Evolutionary conservation across 1,140 invertebrate species (phyloP).

Genomic region (Gonatopus flavifemur): DNA sequence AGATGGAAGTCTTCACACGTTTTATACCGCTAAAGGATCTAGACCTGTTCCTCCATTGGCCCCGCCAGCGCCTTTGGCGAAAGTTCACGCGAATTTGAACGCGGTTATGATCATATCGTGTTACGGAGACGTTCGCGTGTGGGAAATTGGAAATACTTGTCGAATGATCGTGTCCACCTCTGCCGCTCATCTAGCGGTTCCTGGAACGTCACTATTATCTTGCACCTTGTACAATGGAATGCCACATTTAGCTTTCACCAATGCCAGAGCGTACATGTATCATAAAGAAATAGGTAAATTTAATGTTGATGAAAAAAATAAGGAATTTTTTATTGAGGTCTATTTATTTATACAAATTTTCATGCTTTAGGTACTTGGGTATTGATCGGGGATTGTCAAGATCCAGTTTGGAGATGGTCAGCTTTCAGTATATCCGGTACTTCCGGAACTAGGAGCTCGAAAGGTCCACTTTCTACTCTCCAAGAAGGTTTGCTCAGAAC

Average conservation of each 20-base stretch:
- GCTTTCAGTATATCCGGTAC: slow-evolving; percentile 43
- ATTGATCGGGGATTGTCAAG: slow-evolving; percentile 56
- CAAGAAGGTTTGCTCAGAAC: slow-evolving; percentile 50
- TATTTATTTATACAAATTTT: slow-evolving; percentile 1
- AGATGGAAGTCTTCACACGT: slow-evolving; percentile 68
- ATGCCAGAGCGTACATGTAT: slow-evolving; percentile 53
- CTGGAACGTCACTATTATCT: slow-evolving; percentile 44
- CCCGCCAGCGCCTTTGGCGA: slow-evolving; percentile 63
- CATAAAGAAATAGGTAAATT: slow-evolving; percentile 53
- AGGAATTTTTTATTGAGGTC: background rate
- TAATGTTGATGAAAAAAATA: background rate
- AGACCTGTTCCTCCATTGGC: slow-evolving; percentile 66
- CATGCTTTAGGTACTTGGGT: slow-evolving; percentile 52
- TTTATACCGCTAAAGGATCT: slow-evolving; percentile 60
- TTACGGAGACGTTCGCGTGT: slow-evolving; percentile 52
- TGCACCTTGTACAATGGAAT: slow-evolving; percentile 53
- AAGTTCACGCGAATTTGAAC: slow-evolving; percentile 48
- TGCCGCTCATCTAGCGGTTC: slow-evolving; percentile 48
- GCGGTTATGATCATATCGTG: slow-evolving; percentile 54
- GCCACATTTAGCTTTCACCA: slow-evolving; percentile 53
- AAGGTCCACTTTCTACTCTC: slow-evolving; percentile 47
- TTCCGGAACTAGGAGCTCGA: slow-evolving; percentile 34
- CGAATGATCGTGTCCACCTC: slow-evolving; percentile 50
- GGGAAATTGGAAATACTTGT: slow-evolving; percentile 51
- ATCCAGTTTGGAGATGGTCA: slow-evolving; percentile 57